Percentiles rank a stretch among this genome's conserved stretches.
Conservation (phyloP, 2,888 invertebrate species). For the Latheticus oryzae region DNA sequence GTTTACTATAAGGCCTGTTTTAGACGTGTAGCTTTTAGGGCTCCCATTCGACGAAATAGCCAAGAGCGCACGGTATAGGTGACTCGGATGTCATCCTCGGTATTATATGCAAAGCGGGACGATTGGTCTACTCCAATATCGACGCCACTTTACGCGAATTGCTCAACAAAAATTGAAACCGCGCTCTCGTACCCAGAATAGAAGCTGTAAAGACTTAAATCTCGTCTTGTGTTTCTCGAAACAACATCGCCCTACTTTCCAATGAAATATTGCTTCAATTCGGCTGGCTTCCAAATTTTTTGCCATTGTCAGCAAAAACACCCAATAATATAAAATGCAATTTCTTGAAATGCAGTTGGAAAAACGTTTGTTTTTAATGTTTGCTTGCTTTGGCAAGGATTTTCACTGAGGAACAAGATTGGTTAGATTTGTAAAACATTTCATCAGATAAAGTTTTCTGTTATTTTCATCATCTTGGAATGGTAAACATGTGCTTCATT, state of each 20-base stretch:
- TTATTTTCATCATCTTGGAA: too few relatives aligned
- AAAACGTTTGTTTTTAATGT: too few relatives aligned
- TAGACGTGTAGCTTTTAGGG: slow-evolving; percentile 61
- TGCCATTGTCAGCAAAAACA: too few relatives aligned
- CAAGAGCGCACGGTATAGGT: slow-evolving; percentile 61
- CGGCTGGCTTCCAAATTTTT: too few relatives aligned
- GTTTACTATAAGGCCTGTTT: slow-evolving; percentile 61
- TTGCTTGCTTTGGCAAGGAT: too few relatives aligned
- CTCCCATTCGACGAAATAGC: slow-evolving; percentile 60
- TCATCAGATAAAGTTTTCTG: too few relatives aligned
- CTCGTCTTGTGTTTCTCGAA: slow-evolving; percentile 5
- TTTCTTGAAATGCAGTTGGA: too few relatives aligned
- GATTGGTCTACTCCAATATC: slow-evolving; percentile 36
- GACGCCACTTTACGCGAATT: slow-evolving; percentile 38
- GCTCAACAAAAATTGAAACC: slow-evolving; percentile 37
- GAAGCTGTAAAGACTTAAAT: slow-evolving; percentile 15
- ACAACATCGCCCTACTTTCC: slow-evolving; percentile 19
- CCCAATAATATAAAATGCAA: too few relatives aligned
- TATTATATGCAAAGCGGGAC: slow-evolving; percentile 43
- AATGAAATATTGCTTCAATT: slow-evolving; percentile 15
- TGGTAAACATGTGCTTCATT: too few relatives aligned
- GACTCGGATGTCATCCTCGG: slow-evolving; percentile 51
- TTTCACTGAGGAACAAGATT: too few relatives aligned
- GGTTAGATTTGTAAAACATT: too few relatives aligned
- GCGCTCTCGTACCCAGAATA: slow-evolving; percentile 14